These are phyloP conservation scores for Yponomeuta plumbellus DNA, from an alignment of 2,888 invertebrate species.

Conservation along the genomic window DNA sequence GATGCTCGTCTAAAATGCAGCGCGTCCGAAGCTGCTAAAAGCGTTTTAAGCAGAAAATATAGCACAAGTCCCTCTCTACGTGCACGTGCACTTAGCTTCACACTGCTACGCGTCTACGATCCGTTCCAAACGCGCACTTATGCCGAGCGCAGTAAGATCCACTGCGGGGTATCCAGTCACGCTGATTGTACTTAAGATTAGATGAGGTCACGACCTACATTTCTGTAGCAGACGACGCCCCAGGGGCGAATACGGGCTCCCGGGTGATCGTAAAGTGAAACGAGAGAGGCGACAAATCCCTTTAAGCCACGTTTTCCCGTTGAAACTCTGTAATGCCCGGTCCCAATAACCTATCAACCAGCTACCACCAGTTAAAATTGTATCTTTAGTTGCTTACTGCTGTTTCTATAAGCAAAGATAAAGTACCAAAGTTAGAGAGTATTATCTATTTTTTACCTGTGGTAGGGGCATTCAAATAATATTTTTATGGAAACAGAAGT, in stretches of 20 bases:
- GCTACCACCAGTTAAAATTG: too few relatives aligned
- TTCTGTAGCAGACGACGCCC: constrained; percentile 28
- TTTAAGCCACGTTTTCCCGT: constrained; percentile 1
- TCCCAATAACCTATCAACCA: too few relatives aligned
- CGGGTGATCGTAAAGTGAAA: constrained; percentile 28
- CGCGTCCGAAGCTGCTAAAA: background rate
- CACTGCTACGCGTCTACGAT: too few relatives aligned
- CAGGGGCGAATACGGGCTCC: constrained; percentile 22
- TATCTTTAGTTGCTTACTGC: too few relatives aligned
- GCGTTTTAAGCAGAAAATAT: background rate
- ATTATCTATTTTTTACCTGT: too few relatives aligned
- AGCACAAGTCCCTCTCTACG: background rate
- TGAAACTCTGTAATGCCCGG: background rate
- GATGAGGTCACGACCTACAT: constrained; percentile 38
- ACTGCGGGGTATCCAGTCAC: background rate
- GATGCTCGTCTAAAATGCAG: background rate
- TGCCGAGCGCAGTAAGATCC: background rate
- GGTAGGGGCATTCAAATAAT: too few relatives aligned
- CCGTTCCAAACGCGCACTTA: too few relatives aligned
- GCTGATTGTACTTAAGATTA: constrained; percentile 14
- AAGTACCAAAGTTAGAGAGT: too few relatives aligned
- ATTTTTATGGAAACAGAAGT: too few relatives aligned
- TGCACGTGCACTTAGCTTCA: background rate
- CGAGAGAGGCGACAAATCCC: background rate
- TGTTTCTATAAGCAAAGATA: too few relatives aligned